Evolutionary conservation across 35 echinoderm and acorn worm genomes (phyloP).

Genomic region (Amphiura filiformis): DNA sequence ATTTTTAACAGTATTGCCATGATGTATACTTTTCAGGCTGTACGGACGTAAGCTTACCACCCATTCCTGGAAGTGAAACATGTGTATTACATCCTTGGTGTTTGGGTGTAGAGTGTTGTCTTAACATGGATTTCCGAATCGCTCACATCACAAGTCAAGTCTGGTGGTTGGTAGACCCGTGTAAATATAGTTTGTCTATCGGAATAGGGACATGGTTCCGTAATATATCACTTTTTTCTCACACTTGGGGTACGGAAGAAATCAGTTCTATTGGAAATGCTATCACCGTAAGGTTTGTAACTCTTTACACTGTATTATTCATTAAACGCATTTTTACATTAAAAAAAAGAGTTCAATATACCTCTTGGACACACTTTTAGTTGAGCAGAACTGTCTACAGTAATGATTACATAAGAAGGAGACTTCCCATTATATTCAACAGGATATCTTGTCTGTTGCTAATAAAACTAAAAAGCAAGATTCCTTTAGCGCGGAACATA

Average conservation of each 20-base stretch:
- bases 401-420: background rate
- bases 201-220: background rate
- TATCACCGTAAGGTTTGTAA: background rate
- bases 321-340: background rate
- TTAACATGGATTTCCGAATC: background rate
- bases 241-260: background rate
- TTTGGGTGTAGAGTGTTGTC: background rate
- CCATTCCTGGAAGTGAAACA: too few relatives aligned
- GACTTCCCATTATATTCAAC: too few relatives aligned
- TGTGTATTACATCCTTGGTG: too few relatives aligned
- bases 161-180: background rate
- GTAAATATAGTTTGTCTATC: background rate
- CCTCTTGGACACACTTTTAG: background rate
- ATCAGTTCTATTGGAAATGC: background rate
- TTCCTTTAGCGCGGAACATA: too few relatives aligned
- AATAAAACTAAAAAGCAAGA: too few relatives aligned
- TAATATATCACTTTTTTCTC: background rate
- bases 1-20: too few relatives aligned
- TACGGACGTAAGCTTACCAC: too few relatives aligned
- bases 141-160: constrained; percentile 2
- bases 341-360: background rate
- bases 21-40: too few relatives aligned
- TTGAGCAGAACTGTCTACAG: background rate
- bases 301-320: background rate
- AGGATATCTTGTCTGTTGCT: too few relatives aligned